Evolutionary conservation across 2,113 vertebrate species (phyloP).

Genomic region (Bubo bubo): DNA sequence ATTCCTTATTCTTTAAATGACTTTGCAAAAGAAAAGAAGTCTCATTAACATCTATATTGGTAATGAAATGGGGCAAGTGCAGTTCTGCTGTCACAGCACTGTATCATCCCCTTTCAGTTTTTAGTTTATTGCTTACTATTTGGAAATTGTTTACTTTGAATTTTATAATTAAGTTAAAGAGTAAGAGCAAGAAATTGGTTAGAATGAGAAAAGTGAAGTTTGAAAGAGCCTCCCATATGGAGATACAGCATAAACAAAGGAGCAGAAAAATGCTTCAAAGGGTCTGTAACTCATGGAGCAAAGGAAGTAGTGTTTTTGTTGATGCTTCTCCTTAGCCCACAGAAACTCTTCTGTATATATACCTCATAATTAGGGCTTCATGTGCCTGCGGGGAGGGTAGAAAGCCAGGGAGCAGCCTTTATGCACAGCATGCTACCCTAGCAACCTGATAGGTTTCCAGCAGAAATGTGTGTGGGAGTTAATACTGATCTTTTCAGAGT

Average conservation of each 20-base stretch:
- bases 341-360: slow-evolving; percentile 32
- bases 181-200: not conserved
- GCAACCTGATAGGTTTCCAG: slow-evolving; percentile 64
- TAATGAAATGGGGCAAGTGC: not conserved
- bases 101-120: not conserved
- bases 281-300: not conserved
- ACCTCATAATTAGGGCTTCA: slow-evolving; percentile 48
- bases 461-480: slow-evolving; percentile 57
- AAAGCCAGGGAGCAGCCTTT: slow-evolving; percentile 44
- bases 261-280: not conserved
- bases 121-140: not conserved
- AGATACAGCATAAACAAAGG: not conserved
- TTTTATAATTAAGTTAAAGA: not conserved
- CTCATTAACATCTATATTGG: not conserved
- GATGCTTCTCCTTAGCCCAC: not conserved
- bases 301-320: slow-evolving; percentile 30
- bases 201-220: not conserved
- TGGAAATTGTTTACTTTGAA: not conserved
- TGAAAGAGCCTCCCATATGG: not conserved
- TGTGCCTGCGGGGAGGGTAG: slow-evolving; percentile 10
- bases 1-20: not conserved
- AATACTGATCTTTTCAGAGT: slow-evolving; percentile 49
- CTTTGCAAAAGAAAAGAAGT: not conserved
- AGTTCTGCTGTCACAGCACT: not conserved
- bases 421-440: slow-evolving; percentile 52